Base-by-base conservation (phyloP, 2,888 invertebrate genomes). In the Harmothoe impar region DNA sequence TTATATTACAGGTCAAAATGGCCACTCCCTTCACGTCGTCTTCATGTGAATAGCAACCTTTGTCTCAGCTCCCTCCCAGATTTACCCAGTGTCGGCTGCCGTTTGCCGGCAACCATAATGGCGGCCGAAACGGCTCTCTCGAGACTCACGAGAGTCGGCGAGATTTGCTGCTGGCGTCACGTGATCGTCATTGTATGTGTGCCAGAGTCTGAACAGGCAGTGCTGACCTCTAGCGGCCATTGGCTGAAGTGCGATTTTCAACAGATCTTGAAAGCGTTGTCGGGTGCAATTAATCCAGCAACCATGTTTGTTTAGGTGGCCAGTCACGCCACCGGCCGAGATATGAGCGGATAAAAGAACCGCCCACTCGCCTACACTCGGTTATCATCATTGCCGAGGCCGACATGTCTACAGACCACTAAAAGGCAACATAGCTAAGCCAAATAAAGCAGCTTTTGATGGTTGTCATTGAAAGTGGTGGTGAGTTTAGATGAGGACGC, bases 181-280 rank as follows among this genome's bases (percentile, higher is more conserved):
- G 72, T 29, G 72, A 72, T 29, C 72, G 3, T 29, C 72, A 72
- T 72, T 72, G 72, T 72, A 72, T 29, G 20, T 72, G 72, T 72
- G 72, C 25, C 72, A 72, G 72, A 7, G 31, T 72, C 25, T 15
- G 72, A 29, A 25, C 25, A 15, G 72, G 15, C 25, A 72, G 25
- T n/a, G 7, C 29, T 29, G 72, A 72, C 72, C 72, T 72, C 72
- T 29, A 29, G 72, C 29, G 31, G 72, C 5, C 72, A 72, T 25
- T 25, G 31, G 25, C 31, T 72, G 29, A 72, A 62, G 29, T 29
- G 72, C 72, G 29, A 72, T 72, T 72, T 72, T 72, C 15, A 72
- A n/a, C 72, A 72, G 72, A 72, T 72, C 72, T 72, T 72, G 72
- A 72, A 72, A 72, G 72, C 29, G 15, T 72, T 72, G 72, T 72